Percentiles rank a stretch among this genome's conserved stretches.
These are phyloP conservation scores for Cheilosia pagana DNA, from an alignment of 2,888 invertebrate species.

Conservation along the genomic window DNA sequence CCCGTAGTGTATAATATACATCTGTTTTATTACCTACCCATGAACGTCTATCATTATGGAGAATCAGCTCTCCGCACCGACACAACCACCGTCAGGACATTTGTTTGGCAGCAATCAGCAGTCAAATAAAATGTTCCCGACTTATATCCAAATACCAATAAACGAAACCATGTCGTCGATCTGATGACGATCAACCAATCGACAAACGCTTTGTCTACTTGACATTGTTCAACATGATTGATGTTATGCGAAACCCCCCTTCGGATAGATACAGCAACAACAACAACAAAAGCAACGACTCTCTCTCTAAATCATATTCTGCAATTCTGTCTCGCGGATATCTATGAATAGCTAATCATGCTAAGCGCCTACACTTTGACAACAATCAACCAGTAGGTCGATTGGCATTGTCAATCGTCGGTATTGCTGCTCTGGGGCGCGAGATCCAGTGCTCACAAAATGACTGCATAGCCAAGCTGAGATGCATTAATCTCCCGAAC, in stretches of 20 bases:
- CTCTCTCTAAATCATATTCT: constrained; percentile 58
- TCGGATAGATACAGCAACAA: constrained; percentile 20
- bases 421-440: background rate
- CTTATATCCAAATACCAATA: constrained; percentile 41
- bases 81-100: constrained; percentile 28
- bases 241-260: constrained; percentile 37
- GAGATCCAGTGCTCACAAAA: constrained; percentile 37
- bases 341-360: constrained; percentile 61
- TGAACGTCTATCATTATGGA: constrained; percentile 71
- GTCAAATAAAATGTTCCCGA: constrained; percentile 60
- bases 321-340: constrained; percentile 27
- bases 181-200: constrained; percentile 36
- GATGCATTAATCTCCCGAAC: constrained; percentile 59
- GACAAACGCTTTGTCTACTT: constrained; percentile 42
- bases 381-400: constrained; percentile 53
- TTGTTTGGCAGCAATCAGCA: constrained; percentile 57
- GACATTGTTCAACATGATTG: constrained; percentile 66
- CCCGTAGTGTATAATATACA: constrained; percentile 60
- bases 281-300: background rate
- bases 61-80: constrained; percentile 53
- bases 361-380: constrained; percentile 64
- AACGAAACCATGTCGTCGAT: constrained; percentile 27
- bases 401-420: constrained; percentile 58
- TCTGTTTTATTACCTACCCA: constrained; percentile 72
- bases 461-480: constrained; percentile 54